Evolutionary conservation across 2,888 invertebrate genomes (phyloP).

Genomic region (Gymnosoma rotundatum): DNA sequence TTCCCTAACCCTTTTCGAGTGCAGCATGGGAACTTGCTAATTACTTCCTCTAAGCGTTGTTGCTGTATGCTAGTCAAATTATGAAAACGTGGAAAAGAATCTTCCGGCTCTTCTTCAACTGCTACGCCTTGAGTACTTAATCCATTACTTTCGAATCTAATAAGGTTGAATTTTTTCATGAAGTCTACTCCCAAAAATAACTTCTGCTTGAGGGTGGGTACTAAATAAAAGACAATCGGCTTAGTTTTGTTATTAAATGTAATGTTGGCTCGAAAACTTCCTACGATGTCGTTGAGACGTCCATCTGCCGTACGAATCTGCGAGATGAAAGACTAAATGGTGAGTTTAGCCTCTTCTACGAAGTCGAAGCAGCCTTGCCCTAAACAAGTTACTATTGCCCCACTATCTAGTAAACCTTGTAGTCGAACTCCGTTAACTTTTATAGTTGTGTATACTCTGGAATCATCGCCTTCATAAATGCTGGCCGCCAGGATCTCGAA

Average conservation of each 20-base stretch:
- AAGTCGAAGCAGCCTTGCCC: not conserved
- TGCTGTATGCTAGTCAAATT: not conserved
- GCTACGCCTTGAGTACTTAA: not conserved
- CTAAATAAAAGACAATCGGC: no score
- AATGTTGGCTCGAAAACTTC: not conserved
- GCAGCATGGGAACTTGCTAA: not conserved
- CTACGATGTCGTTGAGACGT: not conserved
- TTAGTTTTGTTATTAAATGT: no score
- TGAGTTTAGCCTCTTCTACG: not conserved
- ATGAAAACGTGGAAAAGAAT: not conserved
- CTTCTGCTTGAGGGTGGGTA: no score
- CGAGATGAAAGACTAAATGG: not conserved
- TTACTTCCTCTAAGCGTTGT: not conserved
- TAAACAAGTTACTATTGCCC: not conserved
- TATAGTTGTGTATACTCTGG: not conserved
- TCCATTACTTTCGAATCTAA: not conserved
- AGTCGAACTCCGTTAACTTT: not conserved
- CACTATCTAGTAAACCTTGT: not conserved
- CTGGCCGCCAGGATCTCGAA: no score
- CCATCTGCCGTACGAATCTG: not conserved
- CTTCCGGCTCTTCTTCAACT: not conserved
- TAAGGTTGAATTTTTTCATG: not conserved
- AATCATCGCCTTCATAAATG: not conserved
- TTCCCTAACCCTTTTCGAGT: not conserved
- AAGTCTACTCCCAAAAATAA: not conserved